A percentile compares a stretch with the other conserved stretches of the same genome.
Evolutionary conservation across 2,888 invertebrate species (phyloP).

Genomic region (Amphipyra berbera): DNA sequence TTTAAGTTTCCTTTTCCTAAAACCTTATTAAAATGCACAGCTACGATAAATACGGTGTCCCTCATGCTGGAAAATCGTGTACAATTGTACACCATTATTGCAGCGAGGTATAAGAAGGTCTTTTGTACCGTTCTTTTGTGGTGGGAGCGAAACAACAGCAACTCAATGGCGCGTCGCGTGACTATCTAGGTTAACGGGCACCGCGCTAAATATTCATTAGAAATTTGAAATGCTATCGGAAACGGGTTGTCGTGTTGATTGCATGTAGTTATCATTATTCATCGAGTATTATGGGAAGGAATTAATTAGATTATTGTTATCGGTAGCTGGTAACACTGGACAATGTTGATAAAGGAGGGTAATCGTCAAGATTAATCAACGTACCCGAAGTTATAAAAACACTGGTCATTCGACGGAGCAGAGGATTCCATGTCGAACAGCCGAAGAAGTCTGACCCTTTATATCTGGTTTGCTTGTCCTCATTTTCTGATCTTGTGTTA

Average conservation of each 20-base stretch:
- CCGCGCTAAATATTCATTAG: constrained; percentile 45
- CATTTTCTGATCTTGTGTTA: too few species aligned
- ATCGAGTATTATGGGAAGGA: neutral
- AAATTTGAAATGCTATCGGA: constrained; percentile 29
- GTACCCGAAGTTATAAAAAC: too few species aligned
- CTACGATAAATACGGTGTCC: neutral
- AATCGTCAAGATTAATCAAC: too few species aligned
- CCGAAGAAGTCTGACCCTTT: too few species aligned
- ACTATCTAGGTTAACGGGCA: constrained; percentile 46
- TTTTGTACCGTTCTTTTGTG: neutral
- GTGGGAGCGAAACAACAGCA: neutral
- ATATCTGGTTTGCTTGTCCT: too few species aligned
- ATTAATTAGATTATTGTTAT: too few species aligned
- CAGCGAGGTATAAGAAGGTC: neutral
- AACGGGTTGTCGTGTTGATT: constrained; percentile 35
- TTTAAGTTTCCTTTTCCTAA: too few species aligned
- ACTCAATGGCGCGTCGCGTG: constrained; percentile 37
- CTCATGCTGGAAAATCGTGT: neutral
- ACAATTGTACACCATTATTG: neutral
- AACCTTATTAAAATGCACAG: too few species aligned
- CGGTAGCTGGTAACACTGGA: too few species aligned
- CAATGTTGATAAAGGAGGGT: too few species aligned
- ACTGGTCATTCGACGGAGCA: too few species aligned
- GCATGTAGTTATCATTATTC: constrained; percentile 32
- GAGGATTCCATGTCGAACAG: too few species aligned